Conservation (phyloP, 1,140 invertebrate genomes). For the Aphelinus certus region DNA sequence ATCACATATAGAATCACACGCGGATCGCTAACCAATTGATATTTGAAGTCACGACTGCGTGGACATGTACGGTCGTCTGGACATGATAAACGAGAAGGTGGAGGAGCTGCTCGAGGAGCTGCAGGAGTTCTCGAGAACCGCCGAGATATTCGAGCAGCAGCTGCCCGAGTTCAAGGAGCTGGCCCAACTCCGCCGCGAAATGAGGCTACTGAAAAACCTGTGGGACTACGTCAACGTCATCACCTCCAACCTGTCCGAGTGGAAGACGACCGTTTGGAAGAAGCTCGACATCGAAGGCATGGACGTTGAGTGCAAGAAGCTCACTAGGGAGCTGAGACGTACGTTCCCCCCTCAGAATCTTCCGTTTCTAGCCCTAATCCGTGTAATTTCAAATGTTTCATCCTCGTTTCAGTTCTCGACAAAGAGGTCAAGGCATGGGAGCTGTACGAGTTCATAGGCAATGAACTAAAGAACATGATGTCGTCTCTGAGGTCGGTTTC, state of each 20-base stretch:
- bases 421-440: constrained; percentile 89
- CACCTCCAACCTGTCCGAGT: constrained; percentile 83
- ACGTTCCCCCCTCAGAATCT: constrained; percentile 40
- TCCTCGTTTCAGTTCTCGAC: constrained; percentile 72
- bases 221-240: constrained; percentile 93
- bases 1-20: too few species aligned
- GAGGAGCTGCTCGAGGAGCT: constrained; percentile 76
- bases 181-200: constrained; percentile 78
- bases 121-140: constrained; percentile 75
- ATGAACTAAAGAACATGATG: constrained; percentile 84
- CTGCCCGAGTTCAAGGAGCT: constrained; percentile 84
- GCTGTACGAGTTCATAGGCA: constrained; percentile 77
- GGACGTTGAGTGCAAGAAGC: constrained; percentile 93
- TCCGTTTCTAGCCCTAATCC: background rate
- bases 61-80: constrained; percentile 79
- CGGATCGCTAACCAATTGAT: too few species aligned
- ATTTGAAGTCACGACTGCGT: constrained; percentile 69
- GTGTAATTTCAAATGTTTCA: constrained; percentile 1
- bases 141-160: constrained; percentile 86
- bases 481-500: constrained; percentile 88
- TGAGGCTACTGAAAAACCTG: constrained; percentile 80
- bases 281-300: constrained; percentile 93
- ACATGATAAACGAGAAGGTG: constrained; percentile 78
- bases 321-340: constrained; percentile 83
- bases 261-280: constrained; percentile 93